Base-by-base conservation (phyloP, 2,888 invertebrate species). In the Hypsopygia costalis region DNA sequence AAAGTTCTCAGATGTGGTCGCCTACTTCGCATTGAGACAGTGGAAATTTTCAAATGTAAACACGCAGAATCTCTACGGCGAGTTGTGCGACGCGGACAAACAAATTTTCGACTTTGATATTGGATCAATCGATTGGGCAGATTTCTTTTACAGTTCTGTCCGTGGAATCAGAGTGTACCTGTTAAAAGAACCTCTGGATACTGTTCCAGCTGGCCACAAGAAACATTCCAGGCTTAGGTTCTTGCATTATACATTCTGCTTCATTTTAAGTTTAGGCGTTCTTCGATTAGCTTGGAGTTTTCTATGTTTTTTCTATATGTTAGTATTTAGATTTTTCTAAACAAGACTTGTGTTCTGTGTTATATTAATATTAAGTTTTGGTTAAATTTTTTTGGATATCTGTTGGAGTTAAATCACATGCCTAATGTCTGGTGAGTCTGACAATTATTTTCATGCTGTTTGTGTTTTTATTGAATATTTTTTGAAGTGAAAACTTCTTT, bases 171-270 rank as follows among this genome's bases (percentile, higher is more conserved):
- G 95, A 39, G 75, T 91, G 0, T 95, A 93, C 58, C 73, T 96
- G 1, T 74, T 95, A 1, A 95, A 95, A 58, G 96, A 96, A 54
- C 92, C 94, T 0, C 56, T 92, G 0, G 91, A 92, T 0, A 94
- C 93, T 0, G 65, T 95, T 0, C 91, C 92, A 0, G 83, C 89
- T 6, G 93, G 91, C 46, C 70, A 71, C 25, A 91, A 82, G 66
- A 92, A 88, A 29, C 47, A 62, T 9, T 40, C 43, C 1, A 64
- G 60, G 5, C 42, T 86, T 0, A 67, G 57, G 20, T 25, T 54
- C 0, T 28, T 72, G 0, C 86, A 86, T 21, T 83, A 75, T 16
- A 50, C 61, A 1, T 51, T 65, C 20, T 52, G 60, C 3, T 21
- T 46, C 0, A 10, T 77, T 0, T 8, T 79, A 0, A 22, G 41